Evolutionary conservation across 2,797 vertebrate species (phyloP), one percentile per base, ranked within the genome.

Genomic region (Tangara arthus): DNA sequence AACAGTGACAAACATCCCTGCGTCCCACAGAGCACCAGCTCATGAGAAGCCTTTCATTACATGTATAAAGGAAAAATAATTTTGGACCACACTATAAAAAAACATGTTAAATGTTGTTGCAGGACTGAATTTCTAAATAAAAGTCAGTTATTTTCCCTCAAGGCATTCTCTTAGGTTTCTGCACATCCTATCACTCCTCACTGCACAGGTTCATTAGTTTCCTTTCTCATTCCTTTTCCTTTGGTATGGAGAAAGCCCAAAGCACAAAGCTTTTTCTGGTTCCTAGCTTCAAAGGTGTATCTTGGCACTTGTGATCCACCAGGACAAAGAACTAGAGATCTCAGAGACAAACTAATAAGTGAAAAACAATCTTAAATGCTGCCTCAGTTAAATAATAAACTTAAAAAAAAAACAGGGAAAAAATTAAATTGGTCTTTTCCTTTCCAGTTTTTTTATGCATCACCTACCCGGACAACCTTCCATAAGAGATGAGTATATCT

Each of bases 401-500:
- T 21, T 19, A 15, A 22, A 76, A 59, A 68, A 20, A 32, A 35
- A 44, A 12, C 26, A 20, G 4, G 6, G 9, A 22, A 77, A 61
- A 49, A 70, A 28, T 18, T 18, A 35, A 39, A 21, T 11, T 3
- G 1, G 22, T 52, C 24, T 64, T n/a, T 71, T 75, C 30, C 55
- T 60, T 81, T 80, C 35, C 27, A 63, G 13, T 69, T 61, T 60
- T n/a, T 82, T 75, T 57, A 30, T 35, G 32, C 46, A 55, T 63
- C 50, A 83, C 19, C 35, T 49, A 53, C 28, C 20, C 44, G 20
- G 20, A 59, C 24, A 80, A 52, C 28, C 5, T 55, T 77, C 63
- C 27, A 0, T 42, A 87, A 59, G 52, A 34, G 10, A 79, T 1
- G 2, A 63, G 21, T 0, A 0, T 24, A 0, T 24, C 49, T 80